phyloP scores from a whole-genome alignment of 2,113 vertebrate species.

The Polyodon spathula region DNA sequence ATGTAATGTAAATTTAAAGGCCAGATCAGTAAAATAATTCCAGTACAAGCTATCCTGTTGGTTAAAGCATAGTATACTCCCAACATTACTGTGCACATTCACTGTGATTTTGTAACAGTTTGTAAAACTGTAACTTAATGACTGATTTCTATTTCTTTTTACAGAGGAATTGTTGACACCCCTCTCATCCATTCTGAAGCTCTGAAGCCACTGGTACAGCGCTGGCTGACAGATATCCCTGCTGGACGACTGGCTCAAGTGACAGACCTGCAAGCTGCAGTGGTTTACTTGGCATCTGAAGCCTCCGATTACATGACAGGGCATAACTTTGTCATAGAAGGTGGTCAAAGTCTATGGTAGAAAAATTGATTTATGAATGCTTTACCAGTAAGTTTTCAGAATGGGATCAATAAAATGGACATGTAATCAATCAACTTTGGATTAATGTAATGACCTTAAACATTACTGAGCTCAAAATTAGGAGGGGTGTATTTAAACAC shows the following conservation, averaged over 20 bases:
- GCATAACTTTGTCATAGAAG: conserved; percentile 81
- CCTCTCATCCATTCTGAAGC: conserved; percentile 66
- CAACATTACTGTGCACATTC: too few species aligned
- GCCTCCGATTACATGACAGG: conserved; percentile 76
- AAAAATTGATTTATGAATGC: conserved; percentile 33
- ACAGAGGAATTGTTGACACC: conserved; percentile 74
- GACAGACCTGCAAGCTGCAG: conserved; percentile 72
- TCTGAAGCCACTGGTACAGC: conserved; percentile 61
- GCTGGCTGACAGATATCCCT: conserved; percentile 70
- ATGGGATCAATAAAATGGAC: conserved; percentile 18
- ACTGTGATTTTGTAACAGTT: too few species aligned
- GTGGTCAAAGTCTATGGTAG: conserved; percentile 75
- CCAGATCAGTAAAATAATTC: too few species aligned
- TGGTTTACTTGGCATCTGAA: conserved; percentile 72
- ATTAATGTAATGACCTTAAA: too few species aligned
- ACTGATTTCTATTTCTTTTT: conserved; percentile 26
- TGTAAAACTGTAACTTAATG: conserved; percentile 32
- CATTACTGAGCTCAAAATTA: too few species aligned
- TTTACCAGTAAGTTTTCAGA: too few species aligned
- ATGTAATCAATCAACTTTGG: conserved; percentile 6
- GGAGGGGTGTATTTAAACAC: too few species aligned
- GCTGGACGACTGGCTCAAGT: conserved; percentile 69
- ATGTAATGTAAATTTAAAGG: too few species aligned
- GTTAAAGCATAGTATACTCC: too few species aligned
- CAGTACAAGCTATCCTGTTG: too few species aligned